Percentiles rank a stretch among this genome's conserved stretches.
phyloP scores from a whole-genome alignment of 1,140 invertebrate species.

The Drosophila melanica region DNA sequence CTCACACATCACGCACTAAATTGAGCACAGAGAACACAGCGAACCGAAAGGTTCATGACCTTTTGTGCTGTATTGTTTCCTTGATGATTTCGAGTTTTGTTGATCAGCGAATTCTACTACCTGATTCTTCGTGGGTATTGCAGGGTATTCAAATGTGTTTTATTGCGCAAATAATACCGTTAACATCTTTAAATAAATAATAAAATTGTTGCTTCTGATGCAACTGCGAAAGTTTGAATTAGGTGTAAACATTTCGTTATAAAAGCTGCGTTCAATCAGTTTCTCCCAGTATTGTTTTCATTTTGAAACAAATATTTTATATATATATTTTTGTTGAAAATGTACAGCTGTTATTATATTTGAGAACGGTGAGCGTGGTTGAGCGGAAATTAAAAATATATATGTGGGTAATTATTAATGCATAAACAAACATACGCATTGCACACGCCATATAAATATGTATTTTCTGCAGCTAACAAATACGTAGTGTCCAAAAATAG shows the following conservation, averaged over 20 bases:
- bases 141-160: neutral
- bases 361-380: slow-evolving; percentile 24
- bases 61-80: slow-evolving; percentile 29
- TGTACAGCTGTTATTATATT: slow-evolving; percentile 49
- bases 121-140: slow-evolving; percentile 6
- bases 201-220: slow-evolving; percentile 16
- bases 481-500: neutral
- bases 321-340: slow-evolving; percentile 43
- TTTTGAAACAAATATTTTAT: slow-evolving; percentile 46
- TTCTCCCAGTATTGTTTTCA: slow-evolving; percentile 42
- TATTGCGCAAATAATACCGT: slow-evolving; percentile 26
- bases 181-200: slow-evolving; percentile 11
- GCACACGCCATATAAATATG: neutral
- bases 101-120: slow-evolving; percentile 13
- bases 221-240: slow-evolving; percentile 4
- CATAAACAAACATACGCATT: slow-evolving; percentile 18
- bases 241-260: slow-evolving; percentile 52
- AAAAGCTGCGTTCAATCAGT: slow-evolving; percentile 61
- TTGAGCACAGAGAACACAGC: slow-evolving; percentile 6
- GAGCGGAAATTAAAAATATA: slow-evolving; percentile 37
- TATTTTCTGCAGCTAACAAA: neutral
- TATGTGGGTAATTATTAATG: neutral
- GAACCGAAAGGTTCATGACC: slow-evolving; percentile 70
- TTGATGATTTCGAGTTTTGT: slow-evolving; percentile 22
- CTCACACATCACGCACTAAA: slow-evolving; percentile 36